Evolutionary conservation across 2,113 vertebrate genomes (phyloP).

Genomic region (Microtus montanus): DNA sequence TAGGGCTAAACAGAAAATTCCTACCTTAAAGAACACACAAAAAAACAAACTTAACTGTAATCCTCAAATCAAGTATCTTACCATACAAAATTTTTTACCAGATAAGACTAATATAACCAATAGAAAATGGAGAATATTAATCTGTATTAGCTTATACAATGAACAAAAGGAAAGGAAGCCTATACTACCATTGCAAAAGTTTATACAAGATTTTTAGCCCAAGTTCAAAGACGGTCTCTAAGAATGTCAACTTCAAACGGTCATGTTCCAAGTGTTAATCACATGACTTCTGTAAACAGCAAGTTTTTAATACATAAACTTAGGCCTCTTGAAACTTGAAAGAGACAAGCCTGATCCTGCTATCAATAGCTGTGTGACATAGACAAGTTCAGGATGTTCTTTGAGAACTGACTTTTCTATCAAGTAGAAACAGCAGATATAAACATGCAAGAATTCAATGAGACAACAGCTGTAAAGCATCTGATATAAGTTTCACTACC

Average conservation of each 20-base stretch:
- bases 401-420: background rate
- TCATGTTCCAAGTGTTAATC: background rate
- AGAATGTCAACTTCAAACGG: constrained; percentile 4
- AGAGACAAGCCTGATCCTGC: background rate
- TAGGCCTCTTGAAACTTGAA: constrained; percentile 14
- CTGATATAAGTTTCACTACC: background rate
- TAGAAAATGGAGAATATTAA: constrained; percentile 18
- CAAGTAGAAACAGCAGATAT: background rate
- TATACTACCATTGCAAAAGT: background rate
- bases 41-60: background rate
- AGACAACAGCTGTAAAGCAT: background rate
- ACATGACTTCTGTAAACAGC: background rate
- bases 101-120: background rate
- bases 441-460: background rate
- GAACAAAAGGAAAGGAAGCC: background rate
- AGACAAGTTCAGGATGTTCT: background rate
- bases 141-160: constrained; percentile 16
- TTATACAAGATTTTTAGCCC: background rate
- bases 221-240: constrained; percentile 1
- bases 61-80: constrained; percentile 31
- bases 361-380: background rate
- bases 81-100: background rate
- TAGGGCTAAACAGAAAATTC: background rate
- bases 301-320: background rate
- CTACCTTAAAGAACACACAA: background rate